Percentiles rank a stretch among this genome's conserved stretches.
phyloP scores from a whole-genome alignment of 2,113 vertebrate species.

The Platysternon megacephalum region DNA sequence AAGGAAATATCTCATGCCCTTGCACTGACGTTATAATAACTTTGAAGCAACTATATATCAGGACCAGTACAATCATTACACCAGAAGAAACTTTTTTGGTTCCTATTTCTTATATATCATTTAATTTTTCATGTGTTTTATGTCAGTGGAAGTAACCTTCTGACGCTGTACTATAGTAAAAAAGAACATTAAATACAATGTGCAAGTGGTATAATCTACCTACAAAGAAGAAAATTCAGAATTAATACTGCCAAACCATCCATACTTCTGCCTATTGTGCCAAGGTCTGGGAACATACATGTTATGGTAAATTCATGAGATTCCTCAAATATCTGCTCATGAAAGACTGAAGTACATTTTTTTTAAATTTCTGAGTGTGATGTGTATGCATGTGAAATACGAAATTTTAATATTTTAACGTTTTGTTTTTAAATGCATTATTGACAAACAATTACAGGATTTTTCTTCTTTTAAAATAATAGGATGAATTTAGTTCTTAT shows the following conservation, averaged over 20 bases:
- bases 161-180: neutral
- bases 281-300: neutral
- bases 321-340: neutral
- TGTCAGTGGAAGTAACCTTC: neutral
- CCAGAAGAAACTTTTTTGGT: neutral
- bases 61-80: neutral
- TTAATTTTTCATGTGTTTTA: slow-evolving; percentile 16
- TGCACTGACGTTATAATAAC: slow-evolving; percentile 9
- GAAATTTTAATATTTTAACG: neutral
- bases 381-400: neutral
- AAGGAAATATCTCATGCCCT: slow-evolving; percentile 35
- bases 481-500: neutral
- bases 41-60: neutral
- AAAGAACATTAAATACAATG: neutral
- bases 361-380: neutral
- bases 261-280: neutral
- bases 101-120: neutral
- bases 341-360: neutral
- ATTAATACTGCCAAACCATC: neutral
- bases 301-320: slow-evolving; percentile 11
- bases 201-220: slow-evolving; percentile 36
- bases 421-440: neutral
- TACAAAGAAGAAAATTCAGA: slow-evolving; percentile 29
- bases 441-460: neutral
- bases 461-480: neutral